These are phyloP conservation scores for Sebastiscus albofasciatus DNA, from an alignment of 2,797 vertebrate species.

Conservation along the genomic window DNA sequence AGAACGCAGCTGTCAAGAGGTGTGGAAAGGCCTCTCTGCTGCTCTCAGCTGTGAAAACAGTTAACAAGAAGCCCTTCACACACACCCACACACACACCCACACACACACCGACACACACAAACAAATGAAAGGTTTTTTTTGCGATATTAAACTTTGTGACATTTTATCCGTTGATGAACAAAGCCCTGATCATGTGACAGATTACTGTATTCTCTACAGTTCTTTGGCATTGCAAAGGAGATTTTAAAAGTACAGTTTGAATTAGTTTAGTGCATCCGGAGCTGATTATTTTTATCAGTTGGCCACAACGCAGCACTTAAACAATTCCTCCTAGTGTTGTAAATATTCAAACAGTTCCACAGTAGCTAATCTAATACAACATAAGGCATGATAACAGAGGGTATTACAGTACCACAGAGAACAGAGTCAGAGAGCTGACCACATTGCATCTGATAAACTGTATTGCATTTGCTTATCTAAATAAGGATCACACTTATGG, in stretches of 20 bases:
- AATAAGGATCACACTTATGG: background rate
- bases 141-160: background rate
- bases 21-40: constrained; percentile 75
- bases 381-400: background rate
- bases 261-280: background rate
- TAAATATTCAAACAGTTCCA: background rate
- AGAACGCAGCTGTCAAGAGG: constrained; percentile 78
- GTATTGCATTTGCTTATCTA: constrained; percentile 7
- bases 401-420: background rate
- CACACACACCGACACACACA: background rate
- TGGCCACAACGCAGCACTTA: background rate
- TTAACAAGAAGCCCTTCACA: constrained; percentile 54
- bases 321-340: background rate
- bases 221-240: background rate
- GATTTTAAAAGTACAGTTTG: background rate
- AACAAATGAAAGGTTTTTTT: background rate
- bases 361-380: constrained; percentile 20
- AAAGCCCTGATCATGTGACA: background rate
- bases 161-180: constrained; percentile 22
- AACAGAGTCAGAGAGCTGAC: background rate
- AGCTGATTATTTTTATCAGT: constrained; percentile 5
- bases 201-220: background rate
- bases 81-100: background rate
- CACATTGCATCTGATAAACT: background rate
- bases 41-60: constrained; percentile 82